These are phyloP conservation scores for Operophtera brumata DNA, from an alignment of 2,888 invertebrate genomes.

Conservation along the genomic window DNA sequence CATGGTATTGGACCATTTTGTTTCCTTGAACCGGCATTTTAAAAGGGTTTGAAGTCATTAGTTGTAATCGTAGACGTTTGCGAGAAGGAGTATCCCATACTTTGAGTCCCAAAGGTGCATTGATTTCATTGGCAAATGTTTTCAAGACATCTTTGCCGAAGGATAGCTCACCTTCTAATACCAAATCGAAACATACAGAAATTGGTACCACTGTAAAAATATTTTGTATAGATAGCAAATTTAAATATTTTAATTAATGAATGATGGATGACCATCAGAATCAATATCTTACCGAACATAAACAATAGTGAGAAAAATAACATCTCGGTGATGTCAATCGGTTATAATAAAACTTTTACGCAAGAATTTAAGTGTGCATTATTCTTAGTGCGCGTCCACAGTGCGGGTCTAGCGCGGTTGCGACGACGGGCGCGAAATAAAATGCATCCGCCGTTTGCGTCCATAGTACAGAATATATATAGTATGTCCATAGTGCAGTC, in stretches of 20 bases:
- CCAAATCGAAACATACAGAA: neutral
- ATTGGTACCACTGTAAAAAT: neutral
- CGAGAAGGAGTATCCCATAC: neutral
- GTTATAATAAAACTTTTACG: too few relatives aligned
- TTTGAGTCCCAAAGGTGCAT: neutral
- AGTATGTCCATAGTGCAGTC: too few relatives aligned
- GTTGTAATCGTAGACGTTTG: neutral
- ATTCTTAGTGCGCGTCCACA: too few relatives aligned
- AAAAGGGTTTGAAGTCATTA: neutral
- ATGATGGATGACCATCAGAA: neutral
- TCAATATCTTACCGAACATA: neutral
- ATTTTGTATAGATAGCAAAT: neutral
- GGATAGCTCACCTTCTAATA: constrained; percentile 2
- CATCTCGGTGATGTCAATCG: neutral
- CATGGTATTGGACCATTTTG: too few relatives aligned
- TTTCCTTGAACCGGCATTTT: neutral
- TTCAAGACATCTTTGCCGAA: constrained; percentile 8
- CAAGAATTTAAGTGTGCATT: too few relatives aligned
- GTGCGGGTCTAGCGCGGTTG: too few relatives aligned
- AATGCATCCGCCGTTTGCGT: too few relatives aligned
- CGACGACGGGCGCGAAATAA: too few relatives aligned
- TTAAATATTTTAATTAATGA: too few relatives aligned
- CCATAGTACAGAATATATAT: too few relatives aligned
- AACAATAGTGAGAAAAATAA: neutral
- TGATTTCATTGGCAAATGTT: neutral